phyloP scores from a whole-genome alignment of 1,140 invertebrate species.

The Aricia agestis region DNA sequence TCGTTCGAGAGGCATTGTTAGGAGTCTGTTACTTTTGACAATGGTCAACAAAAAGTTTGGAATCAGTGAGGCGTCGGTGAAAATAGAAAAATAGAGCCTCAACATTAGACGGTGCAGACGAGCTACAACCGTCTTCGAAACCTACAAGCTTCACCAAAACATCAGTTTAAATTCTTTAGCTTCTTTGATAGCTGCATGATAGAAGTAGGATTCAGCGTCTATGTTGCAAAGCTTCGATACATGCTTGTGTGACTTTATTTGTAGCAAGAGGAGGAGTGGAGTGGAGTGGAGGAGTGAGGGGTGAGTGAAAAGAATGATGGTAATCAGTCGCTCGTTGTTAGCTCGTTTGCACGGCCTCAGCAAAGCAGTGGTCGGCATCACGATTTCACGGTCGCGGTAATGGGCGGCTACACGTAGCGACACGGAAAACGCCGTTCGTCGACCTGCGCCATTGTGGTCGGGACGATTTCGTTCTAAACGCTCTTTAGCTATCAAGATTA shows the following conservation, averaged over 20 bases:
- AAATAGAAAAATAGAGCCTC: conserved; percentile 56
- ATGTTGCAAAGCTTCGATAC: too few species aligned
- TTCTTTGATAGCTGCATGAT: too few species aligned
- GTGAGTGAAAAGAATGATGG: too few species aligned
- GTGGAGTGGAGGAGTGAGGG: too few species aligned
- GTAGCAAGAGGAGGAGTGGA: too few species aligned
- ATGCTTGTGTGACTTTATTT: too few species aligned
- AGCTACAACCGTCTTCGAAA: not conserved
- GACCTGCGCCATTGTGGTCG: conserved; percentile 38
- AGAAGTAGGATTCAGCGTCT: too few species aligned
- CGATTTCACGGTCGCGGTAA: conserved; percentile 62
- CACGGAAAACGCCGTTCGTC: conserved; percentile 55
- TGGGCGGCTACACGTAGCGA: conserved; percentile 49
- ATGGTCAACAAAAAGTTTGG: conserved; percentile 11
- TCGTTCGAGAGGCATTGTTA: conserved; percentile 5
- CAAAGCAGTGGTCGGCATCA: conserved; percentile 51
- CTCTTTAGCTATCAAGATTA: conserved; percentile 23
- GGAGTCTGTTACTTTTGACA: conserved; percentile 7
- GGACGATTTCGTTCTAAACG: conserved; percentile 31
- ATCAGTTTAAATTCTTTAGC: too few species aligned
- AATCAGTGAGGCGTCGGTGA: conserved; percentile 15
- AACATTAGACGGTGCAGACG: conserved; percentile 18
- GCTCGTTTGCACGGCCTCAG: conserved; percentile 28
- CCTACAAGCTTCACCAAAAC: too few species aligned
- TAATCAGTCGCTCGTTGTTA: not conserved